phyloP scores from a whole-genome alignment of 2,888 invertebrate species.

The Hypercompe scribonia region DNA sequence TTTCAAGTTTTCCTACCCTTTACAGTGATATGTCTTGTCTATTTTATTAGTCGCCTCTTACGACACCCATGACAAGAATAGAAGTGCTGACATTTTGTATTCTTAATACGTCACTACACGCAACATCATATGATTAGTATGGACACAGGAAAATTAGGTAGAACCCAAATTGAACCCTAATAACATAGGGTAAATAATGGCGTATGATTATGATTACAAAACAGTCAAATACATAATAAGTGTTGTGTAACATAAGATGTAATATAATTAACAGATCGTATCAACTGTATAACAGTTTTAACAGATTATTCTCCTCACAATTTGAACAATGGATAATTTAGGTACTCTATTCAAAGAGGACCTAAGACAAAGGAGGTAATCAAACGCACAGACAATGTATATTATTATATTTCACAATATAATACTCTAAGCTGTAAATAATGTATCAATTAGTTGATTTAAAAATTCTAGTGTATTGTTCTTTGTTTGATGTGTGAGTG shows the following conservation, averaged over 20 bases:
- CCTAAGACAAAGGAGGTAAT: conserved; percentile 33
- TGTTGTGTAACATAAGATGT: background rate
- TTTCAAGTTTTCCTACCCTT: no score
- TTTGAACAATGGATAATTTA: conserved; percentile 37
- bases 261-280: background rate
- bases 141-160: no score
- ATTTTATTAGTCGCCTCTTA: no score
- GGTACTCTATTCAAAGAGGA: conserved; percentile 16
- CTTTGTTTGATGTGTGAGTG: background rate
- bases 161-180: no score
- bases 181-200: no score
- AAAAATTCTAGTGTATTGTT: background rate
- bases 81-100: no score
- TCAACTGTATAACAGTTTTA: conserved; percentile 14
- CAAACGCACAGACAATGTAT: conserved; percentile 16
- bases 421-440: conserved; percentile 6
- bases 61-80: no score
- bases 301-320: conserved; percentile 26
- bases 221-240: background rate
- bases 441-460: background rate
- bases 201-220: background rate
- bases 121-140: no score
- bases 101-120: no score
- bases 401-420: conserved; percentile 9
- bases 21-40: no score